These are phyloP conservation scores for Pterocles gutturalis DNA, from an alignment of 2,113 vertebrate genomes.

Conservation along the genomic window DNA sequence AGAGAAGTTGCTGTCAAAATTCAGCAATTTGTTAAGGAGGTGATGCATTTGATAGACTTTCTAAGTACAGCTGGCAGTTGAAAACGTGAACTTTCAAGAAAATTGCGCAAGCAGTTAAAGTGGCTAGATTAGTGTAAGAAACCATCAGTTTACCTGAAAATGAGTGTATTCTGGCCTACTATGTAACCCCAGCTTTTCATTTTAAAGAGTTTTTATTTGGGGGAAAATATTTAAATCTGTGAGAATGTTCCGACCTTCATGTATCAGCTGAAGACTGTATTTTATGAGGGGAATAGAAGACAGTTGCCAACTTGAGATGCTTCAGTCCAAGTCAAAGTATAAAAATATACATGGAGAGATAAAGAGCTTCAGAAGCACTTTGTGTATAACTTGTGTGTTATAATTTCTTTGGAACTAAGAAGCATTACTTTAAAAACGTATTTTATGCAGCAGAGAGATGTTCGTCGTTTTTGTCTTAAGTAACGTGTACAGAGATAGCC, in stretches of 20 bases:
- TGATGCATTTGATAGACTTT: neutral
- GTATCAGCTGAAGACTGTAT: neutral
- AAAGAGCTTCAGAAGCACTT: neutral
- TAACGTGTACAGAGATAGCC: neutral
- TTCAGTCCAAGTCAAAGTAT: neutral
- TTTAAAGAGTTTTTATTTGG: neutral
- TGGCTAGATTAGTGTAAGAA: neutral
- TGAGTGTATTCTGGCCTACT: neutral
- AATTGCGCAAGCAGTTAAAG: neutral
- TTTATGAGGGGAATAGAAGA: neutral
- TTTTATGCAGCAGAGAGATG: neutral
- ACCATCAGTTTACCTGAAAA: neutral
- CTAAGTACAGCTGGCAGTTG: neutral
- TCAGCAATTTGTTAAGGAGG: neutral
- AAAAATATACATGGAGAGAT: neutral
- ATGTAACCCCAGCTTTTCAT: neutral
- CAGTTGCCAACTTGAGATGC: neutral
- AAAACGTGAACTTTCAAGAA: neutral
- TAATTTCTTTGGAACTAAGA: neutral
- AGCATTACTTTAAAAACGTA: neutral
- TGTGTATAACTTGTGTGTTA: neutral
- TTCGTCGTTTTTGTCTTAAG: neutral
- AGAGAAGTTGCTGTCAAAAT: neutral
- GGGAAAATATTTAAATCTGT: neutral
- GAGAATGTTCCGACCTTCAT: neutral